Evolutionary conservation across 2,113 vertebrate genomes (phyloP).

Genomic region (Pycnonotus jocosus): DNA sequence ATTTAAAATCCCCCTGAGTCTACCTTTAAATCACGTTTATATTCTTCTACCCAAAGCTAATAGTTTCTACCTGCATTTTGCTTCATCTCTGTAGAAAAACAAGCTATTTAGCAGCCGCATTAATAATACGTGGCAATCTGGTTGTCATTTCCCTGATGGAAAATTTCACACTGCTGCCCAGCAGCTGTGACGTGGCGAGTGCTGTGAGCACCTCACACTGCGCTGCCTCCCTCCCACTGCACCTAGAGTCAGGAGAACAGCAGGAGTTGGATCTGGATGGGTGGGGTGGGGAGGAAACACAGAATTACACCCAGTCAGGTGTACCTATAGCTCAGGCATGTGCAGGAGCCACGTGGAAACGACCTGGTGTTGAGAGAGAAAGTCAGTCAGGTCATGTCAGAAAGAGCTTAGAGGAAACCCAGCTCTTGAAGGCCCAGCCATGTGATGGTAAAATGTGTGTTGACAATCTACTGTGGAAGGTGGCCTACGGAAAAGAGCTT

Average conservation of each 20-base stretch:
- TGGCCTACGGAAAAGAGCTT: background rate
- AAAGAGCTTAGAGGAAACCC: background rate
- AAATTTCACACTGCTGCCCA: slow-evolving; percentile 47
- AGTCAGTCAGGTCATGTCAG: background rate
- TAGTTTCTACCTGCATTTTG: slow-evolving; percentile 45
- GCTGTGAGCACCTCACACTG: background rate
- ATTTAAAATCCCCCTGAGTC: slow-evolving; percentile 2
- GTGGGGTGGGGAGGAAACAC: background rate
- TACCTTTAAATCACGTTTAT: slow-evolving; percentile 46
- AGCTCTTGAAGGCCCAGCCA: background rate
- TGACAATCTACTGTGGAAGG: background rate
- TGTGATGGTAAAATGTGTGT: background rate
- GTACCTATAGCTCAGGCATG: background rate
- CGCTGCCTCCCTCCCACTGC: background rate
- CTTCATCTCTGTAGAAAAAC: slow-evolving; percentile 40
- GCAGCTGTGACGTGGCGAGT: background rate
- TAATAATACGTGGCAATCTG: slow-evolving; percentile 36
- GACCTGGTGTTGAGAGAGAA: background rate
- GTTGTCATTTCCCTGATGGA: slow-evolving; percentile 41
- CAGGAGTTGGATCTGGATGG: background rate
- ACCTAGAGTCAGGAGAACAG: background rate
- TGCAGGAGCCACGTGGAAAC: background rate
- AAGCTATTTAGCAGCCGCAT: slow-evolving; percentile 37
- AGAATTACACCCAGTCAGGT: background rate
- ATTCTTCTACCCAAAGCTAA: slow-evolving; percentile 16